Base-by-base conservation (phyloP, 1,140 invertebrate species). In the Tetragonula clypearis region DNA sequence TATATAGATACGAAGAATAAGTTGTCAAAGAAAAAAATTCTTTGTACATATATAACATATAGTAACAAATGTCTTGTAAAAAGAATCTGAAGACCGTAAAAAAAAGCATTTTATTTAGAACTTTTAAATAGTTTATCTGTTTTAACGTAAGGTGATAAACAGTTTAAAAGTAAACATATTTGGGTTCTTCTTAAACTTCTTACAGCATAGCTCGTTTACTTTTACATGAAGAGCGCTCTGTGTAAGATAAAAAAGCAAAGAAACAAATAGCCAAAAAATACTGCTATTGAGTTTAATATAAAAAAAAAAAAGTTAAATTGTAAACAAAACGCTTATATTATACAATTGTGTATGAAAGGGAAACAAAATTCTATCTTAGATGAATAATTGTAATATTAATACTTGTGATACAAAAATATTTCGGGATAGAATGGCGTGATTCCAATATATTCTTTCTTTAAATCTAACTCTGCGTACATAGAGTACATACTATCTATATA, bases 301-400 rank as follows among this genome's bases (percentile, higher is more conserved):
- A 30, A 84, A 90, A 35, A 83, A 85, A 83, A 85, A 49, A 66
- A 80, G 79, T 90, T 88, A 58, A 90, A 89, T 86, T 89, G 62
- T 90, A 87, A 91, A 92, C 86, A 86, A 92, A 90, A 92, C 91
- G 92, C 92, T 92, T 92, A 92, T 92, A 92, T 88, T 92, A 90
- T 92, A 92, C 87, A 87, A 86, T 89, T 89, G 77, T 92, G 82
- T 90, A 89, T 85, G 88, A 91, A 90, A 89, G 73, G 80, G 79
- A 90, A 88, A 85, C 88, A 91, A 91, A 92, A 91, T 90, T 92
- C 82, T 92, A 91, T 92, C 86, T 68, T 88, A 91, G 89, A 89
- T 41, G 58, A 90, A 71, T 90, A 92, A 92, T n/a, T 91, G 84
- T 90, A 90, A 90, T 89, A 85, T 91, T 88, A 89, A 88, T 92